Evolutionary conservation across 2,888 invertebrate genomes (phyloP), one percentile per base, ranked within the genome.

Genomic region (Lamproptera curius): DNA sequence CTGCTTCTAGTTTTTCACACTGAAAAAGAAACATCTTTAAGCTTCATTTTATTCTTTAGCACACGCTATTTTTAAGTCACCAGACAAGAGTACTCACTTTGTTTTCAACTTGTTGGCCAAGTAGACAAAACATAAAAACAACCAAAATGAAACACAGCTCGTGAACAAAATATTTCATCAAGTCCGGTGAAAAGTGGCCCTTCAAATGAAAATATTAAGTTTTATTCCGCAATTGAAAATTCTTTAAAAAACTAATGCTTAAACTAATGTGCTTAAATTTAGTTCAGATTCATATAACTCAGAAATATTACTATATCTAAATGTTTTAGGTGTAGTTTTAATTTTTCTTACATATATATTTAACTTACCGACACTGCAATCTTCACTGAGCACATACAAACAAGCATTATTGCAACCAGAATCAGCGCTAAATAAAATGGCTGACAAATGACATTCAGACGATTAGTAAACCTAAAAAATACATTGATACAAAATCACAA

Each of bases 371-470:
- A 80, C 53, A 77, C 71, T 11, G 82, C 82, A 35, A 87, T 83
- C 68, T 85, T 83, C 10, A 84, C 85, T 0, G 85, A 85, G 33
- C 85, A 84, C 59, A 81, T 75, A 43, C 86, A 84, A 0, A 87
- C 82, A 0, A 85, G 58, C 67, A 84, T 69, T 2, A 70, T 82
- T 0, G 84, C 73, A 0, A 73, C 76, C 16, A 86, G 53, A 48
- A 87, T 77, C 10, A 86, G 52, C 3, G 78, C 59, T 48, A 86
- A 60, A 55, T 85, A 86, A 53, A 85, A 84, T 4, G 77, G 78
- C 9, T 69, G 75, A 36, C 80, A 83, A 44, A 85, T 83, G 3
- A 67, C 61, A 51, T 85, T 85, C 13, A 86, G 51, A 15, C 73
- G 71, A 47, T 84, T 81, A 37, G 75, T 70, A 58, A 86, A 86